Conservation (phyloP, 2,797 vertebrate genomes). For the Semaprochilodus insignis region DNA sequence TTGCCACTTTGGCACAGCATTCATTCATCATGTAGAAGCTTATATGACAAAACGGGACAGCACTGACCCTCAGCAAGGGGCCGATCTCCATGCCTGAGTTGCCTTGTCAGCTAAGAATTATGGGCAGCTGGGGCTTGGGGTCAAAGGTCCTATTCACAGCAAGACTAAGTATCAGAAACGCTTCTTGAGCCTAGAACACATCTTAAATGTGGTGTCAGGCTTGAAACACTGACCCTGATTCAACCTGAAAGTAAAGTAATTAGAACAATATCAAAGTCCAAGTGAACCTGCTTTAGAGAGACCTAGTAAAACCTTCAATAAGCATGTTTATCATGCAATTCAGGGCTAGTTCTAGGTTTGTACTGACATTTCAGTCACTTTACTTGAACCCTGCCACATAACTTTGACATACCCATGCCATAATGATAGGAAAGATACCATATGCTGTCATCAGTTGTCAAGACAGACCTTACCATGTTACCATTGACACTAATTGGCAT, state of each 20-base stretch:
- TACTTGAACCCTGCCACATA: no score
- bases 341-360: not conserved
- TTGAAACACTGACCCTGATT: not conserved
- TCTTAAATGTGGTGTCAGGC: not conserved
- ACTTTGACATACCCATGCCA: no score
- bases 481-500: no score
- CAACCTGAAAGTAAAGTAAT: not conserved
- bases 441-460: no score
- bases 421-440: no score
- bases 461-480: no score
- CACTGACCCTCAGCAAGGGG: slow-evolving; percentile 90
- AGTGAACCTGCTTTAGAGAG: not conserved
- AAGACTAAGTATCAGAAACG: slow-evolving; percentile 39
- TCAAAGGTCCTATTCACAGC: slow-evolving; percentile 72
- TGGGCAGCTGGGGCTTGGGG: slow-evolving; percentile 77
- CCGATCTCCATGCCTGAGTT: slow-evolving; percentile 90
- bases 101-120: slow-evolving; percentile 96
- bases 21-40: slow-evolving; percentile 89
- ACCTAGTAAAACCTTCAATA: not conserved
- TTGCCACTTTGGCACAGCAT: slow-evolving; percentile 59
- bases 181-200: not conserved
- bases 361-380: not conserved
- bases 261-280: not conserved
- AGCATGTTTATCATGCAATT: not conserved
- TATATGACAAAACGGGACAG: slow-evolving; percentile 91